Conservation (phyloP, 2,113 vertebrate genomes). For the Regulus satrapa region DNA sequence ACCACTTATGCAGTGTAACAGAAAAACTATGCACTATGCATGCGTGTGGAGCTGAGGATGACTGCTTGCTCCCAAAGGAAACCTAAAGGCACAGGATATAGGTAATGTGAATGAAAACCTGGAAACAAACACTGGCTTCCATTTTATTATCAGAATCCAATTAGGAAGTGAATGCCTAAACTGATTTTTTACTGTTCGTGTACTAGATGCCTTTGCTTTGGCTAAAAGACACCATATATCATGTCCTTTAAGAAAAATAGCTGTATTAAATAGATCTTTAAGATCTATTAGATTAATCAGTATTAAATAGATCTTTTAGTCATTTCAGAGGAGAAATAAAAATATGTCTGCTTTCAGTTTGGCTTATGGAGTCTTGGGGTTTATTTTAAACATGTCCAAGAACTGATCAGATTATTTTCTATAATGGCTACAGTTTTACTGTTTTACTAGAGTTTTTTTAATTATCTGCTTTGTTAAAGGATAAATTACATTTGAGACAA, state of each 20-base stretch:
- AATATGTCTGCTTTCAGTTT: background rate
- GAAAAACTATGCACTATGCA: background rate
- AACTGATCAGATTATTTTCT: conserved; percentile 20
- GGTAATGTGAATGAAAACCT: conserved; percentile 9
- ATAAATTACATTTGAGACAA: conserved; percentile 39
- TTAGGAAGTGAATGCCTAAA: conserved; percentile 36
- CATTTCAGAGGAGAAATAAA: conserved; percentile 37
- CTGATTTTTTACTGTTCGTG: conserved; percentile 11
- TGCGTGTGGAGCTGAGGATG: background rate
- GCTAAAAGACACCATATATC: background rate
- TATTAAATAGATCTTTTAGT: conserved; percentile 11
- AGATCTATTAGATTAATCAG: too few relatives aligned
- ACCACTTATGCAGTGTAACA: background rate
- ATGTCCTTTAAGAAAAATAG: conserved; percentile 41
- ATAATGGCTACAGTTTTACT: conserved; percentile 5
- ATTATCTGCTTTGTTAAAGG: conserved; percentile 45
- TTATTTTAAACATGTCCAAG: conserved; percentile 30
- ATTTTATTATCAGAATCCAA: conserved; percentile 26
- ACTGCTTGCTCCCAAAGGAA: conserved; percentile 49
- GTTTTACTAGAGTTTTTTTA: conserved; percentile 1
- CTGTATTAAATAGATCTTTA: conserved; percentile 23
- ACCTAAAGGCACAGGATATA: conserved; percentile 31
- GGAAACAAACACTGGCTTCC: conserved; percentile 2
- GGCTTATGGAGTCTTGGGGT: background rate
- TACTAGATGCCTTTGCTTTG: conserved; percentile 37